Percentiles rank a stretch among this genome's conserved stretches.
Conservation (phyloP, 2,797 vertebrate species). For the Natrix natrix region DNA sequence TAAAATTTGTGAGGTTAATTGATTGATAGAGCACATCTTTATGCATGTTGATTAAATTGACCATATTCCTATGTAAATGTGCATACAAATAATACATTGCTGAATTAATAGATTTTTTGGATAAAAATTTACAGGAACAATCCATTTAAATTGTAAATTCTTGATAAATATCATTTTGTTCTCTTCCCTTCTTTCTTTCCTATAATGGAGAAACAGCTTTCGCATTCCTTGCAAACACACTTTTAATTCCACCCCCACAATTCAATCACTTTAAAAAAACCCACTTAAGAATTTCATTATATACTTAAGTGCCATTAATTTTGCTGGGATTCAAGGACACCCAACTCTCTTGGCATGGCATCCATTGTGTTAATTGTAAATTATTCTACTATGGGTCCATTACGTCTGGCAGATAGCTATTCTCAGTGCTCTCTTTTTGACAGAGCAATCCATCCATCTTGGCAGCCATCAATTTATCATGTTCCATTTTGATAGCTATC, state of each 20-base stretch:
- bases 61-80: neutral
- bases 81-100: neutral
- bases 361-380: slow-evolving; percentile 3
- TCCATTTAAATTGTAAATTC: slow-evolving; percentile 14
- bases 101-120: neutral
- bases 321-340: neutral
- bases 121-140: slow-evolving; percentile 16
- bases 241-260: slow-evolving; percentile 10
- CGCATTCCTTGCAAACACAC: neutral
- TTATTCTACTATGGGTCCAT: slow-evolving; percentile 34
- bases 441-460: slow-evolving; percentile 32
- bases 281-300: slow-evolving; percentile 14
- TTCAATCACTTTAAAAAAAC: slow-evolving; percentile 13
- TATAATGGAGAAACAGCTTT: neutral
- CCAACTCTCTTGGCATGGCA: slow-evolving; percentile 5
- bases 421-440: slow-evolving; percentile 32
- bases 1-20: slow-evolving; percentile 20
- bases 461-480: slow-evolving; percentile 34
- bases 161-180: neutral
- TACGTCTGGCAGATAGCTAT: slow-evolving; percentile 26
- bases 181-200: neutral
- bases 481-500: slow-evolving; percentile 50
- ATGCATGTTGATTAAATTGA: slow-evolving; percentile 5
- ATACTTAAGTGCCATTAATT: slow-evolving; percentile 14
- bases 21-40: slow-evolving; percentile 3